Evolutionary conservation across 2,113 vertebrate species (phyloP), one percentile per base, ranked within the genome.

Genomic region (Vulpes lagopus): DNA sequence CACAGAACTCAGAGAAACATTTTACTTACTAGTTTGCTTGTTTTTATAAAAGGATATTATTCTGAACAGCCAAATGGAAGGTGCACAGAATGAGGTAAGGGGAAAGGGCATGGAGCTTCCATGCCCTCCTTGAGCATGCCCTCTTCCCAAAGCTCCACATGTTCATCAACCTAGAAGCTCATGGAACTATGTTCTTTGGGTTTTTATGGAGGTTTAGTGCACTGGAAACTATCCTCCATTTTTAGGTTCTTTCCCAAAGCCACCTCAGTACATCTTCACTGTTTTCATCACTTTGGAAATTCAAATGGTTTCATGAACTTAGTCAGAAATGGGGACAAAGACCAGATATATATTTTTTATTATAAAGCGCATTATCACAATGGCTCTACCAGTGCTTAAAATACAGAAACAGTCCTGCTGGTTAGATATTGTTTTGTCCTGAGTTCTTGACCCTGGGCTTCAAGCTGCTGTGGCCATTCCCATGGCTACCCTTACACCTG

Each of bases 401-500:
- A 69, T 57, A 49, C 8, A 93, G 23, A 67, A 51, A 69, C 8
- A 57, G 16, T 11, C 11, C 25, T 38, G 30, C 25, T 60, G 17
- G 1, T 17, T 51, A 19, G 59, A 35, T 43, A 53, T 4, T 15
- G 51, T 30, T 60, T 27, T 67, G 73, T 79, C 49, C 76, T 5
- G 30, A 43, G 12, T 23, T 9, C 32, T 59, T 76, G 2, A 3
- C 4, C 14, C 30, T 3, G 20, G 25, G 12, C 11, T 30, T 22
- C 23, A 57, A 9, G 73, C 30, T 22, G 8, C 17, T 62, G 19
- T 11, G 32, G 10, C 16, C 57, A 51, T 57, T 25, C 14, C n/a
- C 6, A 15, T 0, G 12, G 7, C 9, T 25, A 25, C 1, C 0
- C 30, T 38, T 27, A 30, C 23, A 23, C 5, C 14, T 38, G 65